phyloP scores from a whole-genome alignment of 2,113 vertebrate species.

The Bubo blakistoni region DNA sequence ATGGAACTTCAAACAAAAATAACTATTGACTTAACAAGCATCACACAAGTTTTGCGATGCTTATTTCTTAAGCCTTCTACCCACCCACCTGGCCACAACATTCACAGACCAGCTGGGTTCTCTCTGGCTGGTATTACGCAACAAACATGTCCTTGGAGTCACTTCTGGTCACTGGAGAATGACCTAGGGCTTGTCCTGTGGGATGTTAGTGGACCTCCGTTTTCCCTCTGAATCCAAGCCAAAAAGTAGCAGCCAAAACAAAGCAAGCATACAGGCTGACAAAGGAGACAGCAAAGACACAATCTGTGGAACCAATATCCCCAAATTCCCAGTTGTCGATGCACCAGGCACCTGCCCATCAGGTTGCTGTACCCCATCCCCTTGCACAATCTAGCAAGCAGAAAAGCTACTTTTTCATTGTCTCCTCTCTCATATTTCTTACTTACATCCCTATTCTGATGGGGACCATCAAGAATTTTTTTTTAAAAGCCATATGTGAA shows the following conservation, averaged over 20 bases:
- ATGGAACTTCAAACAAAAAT: neutral
- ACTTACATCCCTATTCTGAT: neutral
- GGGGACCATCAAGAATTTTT: neutral
- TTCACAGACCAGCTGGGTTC: neutral
- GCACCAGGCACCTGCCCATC: neutral
- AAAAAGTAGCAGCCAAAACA: neutral
- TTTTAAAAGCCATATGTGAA: neutral
- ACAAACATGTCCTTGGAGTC: neutral
- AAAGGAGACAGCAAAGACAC: neutral
- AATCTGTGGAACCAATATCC: neutral
- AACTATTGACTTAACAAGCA: neutral
- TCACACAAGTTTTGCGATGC: neutral
- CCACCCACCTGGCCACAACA: neutral
- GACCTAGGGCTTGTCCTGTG: neutral
- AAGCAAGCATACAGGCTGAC: neutral
- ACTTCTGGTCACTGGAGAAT: neutral
- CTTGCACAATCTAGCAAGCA: neutral
- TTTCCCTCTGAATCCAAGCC: neutral
- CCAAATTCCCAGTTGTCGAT: neutral
- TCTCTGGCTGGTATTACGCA: neutral
- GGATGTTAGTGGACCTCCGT: neutral
- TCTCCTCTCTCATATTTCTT: neutral
- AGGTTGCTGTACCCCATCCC: neutral
- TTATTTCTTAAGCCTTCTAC: neutral
- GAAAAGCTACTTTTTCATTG: neutral